A percentile compares a stretch with the other conserved stretches of the same genome.
Conservation (phyloP, 2,797 vertebrate genomes). For the Poeciliopsis turneri region DNA sequence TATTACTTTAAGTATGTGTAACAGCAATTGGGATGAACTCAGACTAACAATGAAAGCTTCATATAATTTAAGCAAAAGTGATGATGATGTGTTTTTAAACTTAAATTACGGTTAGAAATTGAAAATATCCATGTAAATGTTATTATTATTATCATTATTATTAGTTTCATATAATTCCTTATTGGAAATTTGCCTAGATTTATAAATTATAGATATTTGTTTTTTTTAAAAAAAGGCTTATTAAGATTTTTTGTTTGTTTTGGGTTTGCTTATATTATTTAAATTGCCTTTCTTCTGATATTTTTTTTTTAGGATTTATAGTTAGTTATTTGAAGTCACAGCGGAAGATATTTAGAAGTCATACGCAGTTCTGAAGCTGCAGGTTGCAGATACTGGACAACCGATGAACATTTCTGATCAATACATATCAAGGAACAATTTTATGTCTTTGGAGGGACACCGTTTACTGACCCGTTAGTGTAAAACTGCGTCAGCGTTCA, state of each 20-base stretch:
- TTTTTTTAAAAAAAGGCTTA: not conserved
- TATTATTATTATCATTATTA: not conserved
- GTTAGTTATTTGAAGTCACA: not conserved
- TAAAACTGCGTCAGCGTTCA: constrained; percentile 13
- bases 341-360: not conserved
- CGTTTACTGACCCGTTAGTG: not conserved
- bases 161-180: no score
- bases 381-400: not conserved
- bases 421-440: not conserved
- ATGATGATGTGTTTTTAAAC: not conserved
- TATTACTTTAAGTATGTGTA: not conserved
- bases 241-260: not conserved
- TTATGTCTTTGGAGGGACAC: not conserved
- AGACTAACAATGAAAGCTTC: not conserved
- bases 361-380: not conserved
- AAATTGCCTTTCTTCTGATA: not conserved
- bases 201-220: not conserved
- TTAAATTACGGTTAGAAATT: not conserved
- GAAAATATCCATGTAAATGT: not conserved
- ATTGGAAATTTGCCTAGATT: not conserved
- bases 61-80: not conserved
- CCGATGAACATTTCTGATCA: not conserved
- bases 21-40: not conserved
- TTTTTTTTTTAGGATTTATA: not conserved
- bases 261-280: not conserved